A percentile compares a stretch with the other conserved stretches of the same genome.
Evolutionary conservation across 2,113 vertebrate genomes (phyloP).

Genomic region (Hoplias malabaricus): DNA sequence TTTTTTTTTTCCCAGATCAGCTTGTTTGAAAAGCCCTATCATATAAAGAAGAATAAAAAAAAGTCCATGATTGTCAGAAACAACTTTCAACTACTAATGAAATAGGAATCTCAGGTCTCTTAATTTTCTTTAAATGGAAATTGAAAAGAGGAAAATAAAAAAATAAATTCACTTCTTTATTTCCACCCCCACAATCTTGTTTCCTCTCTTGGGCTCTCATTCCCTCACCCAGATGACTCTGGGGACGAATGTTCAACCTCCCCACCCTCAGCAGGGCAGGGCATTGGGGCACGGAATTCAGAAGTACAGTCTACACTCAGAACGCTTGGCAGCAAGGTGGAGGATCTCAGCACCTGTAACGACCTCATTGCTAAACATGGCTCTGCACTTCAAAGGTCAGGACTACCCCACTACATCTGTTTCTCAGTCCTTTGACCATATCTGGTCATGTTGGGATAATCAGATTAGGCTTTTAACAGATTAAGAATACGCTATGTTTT

Average conservation of each 20-base stretch:
- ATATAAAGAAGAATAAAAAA: too few relatives aligned
- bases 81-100: too few relatives aligned
- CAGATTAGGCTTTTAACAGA: too few relatives aligned
- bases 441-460: background rate
- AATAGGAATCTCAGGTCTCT: too few relatives aligned
- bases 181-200: background rate
- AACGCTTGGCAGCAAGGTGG: conserved; percentile 89
- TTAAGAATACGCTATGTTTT: too few relatives aligned
- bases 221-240: conserved; percentile 80
- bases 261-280: conserved; percentile 69
- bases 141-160: background rate
- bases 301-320: conserved; percentile 91
- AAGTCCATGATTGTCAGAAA: too few relatives aligned
- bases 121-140: background rate
- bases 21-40: too few relatives aligned
- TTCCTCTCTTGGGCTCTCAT: conserved; percentile 6
- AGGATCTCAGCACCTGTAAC: conserved; percentile 94
- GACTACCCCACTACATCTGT: background rate
- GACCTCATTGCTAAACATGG: conserved; percentile 97
- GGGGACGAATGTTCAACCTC: conserved; percentile 83
- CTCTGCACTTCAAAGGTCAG: conserved; percentile 87
- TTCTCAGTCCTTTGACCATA: background rate
- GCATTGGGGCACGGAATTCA: conserved; percentile 76
- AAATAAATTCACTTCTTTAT: background rate
- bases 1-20: too few relatives aligned